phyloP scores from a whole-genome alignment of 92 coral and sea anemone species.

The Epizoanthus stellaris region DNA sequence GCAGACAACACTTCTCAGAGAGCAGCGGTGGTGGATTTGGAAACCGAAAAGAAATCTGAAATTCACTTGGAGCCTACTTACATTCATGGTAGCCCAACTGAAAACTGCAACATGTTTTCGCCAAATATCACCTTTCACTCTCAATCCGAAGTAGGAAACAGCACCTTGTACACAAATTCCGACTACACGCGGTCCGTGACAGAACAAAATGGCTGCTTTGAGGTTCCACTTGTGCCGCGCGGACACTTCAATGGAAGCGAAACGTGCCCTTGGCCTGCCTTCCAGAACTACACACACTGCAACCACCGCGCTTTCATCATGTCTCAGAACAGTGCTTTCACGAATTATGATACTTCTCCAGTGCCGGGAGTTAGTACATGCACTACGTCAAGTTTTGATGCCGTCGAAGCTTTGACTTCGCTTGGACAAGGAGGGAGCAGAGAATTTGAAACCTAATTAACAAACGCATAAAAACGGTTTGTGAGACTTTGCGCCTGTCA shows the following conservation, averaged over 20 bases:
- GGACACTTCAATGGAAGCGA: slow-evolving; percentile 23
- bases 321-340: slow-evolving; percentile 40
- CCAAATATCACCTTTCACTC: background rate
- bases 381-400: background rate
- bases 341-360: background rate
- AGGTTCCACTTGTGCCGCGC: slow-evolving; percentile 17
- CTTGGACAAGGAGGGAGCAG: slow-evolving; percentile 13
- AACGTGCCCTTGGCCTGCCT: slow-evolving; percentile 25
- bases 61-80: background rate
- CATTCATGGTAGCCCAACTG: background rate
- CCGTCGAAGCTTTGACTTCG: slow-evolving; percentile 31
- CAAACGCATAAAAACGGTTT: too few species aligned
- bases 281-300: background rate
- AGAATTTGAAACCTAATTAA: background rate
- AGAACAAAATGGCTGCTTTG: slow-evolving; percentile 4
- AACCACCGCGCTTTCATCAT: background rate
- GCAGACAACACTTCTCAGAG: background rate
- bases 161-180: slow-evolving; percentile 9
- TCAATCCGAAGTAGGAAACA: background rate
- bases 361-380: background rate
- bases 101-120: slow-evolving; percentile 2
- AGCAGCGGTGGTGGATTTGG: slow-evolving; percentile 10
- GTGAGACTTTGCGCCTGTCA: too few species aligned
- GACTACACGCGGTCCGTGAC: background rate
- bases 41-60: slow-evolving; percentile 7